phyloP scores from a whole-genome alignment of 2,113 vertebrate genomes.

The Delphinapterus leucas region DNA sequence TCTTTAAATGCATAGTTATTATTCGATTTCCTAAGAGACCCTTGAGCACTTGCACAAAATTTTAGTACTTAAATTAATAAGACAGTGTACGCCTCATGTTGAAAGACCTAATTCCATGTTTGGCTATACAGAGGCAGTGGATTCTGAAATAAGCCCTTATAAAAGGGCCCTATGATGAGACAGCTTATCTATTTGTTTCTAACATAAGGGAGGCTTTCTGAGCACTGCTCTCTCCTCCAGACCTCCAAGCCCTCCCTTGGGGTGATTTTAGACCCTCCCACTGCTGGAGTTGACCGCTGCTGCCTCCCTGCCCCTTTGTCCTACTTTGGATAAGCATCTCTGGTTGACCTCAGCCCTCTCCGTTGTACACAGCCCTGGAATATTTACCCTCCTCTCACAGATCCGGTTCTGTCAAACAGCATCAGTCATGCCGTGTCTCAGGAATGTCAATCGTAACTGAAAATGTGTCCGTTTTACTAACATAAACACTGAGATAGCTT shows the following conservation, averaged over 20 bases:
- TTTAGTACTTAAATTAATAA: background rate
- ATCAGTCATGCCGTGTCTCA: constrained; percentile 12
- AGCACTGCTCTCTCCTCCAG: no score
- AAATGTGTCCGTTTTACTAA: constrained; percentile 39
- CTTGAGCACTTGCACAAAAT: background rate
- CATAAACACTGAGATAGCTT: constrained; percentile 29
- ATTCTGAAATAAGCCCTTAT: no score
- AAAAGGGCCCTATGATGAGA: background rate
- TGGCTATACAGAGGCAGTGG: background rate
- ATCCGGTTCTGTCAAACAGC: constrained; percentile 20
- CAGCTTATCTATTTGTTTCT: rapidly evolving
- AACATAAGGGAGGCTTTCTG: background rate
- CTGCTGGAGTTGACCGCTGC: rapidly evolving
- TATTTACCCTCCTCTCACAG: background rate
- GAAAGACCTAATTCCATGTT: background rate
- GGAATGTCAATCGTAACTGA: constrained; percentile 43
- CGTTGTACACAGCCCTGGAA: background rate
- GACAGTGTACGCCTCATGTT: background rate
- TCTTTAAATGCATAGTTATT: background rate
- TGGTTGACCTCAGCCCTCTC: background rate
- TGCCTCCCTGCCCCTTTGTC: background rate
- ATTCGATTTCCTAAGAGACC: background rate
- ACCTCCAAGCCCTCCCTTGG: rapidly evolving
- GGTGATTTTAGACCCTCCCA: background rate
- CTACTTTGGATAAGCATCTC: background rate